Evolutionary conservation across 1,140 invertebrate species (phyloP).

Genomic region (Anastrepha obliqua): DNA sequence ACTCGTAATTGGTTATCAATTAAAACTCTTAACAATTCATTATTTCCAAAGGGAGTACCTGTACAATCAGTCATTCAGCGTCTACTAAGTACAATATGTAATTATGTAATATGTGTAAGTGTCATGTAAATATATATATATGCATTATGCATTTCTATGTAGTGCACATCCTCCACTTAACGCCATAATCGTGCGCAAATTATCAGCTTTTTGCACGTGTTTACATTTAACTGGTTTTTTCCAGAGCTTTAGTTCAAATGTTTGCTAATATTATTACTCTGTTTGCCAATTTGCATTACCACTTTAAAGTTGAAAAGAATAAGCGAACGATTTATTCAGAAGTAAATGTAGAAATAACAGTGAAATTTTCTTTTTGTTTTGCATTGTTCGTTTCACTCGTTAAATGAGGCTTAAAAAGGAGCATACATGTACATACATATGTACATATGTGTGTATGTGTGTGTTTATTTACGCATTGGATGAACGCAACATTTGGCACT

Average conservation of each 20-base stretch:
- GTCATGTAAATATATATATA: not conserved
- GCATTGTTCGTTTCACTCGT: not conserved
- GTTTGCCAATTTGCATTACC: slow-evolving; percentile 2
- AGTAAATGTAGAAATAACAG: not conserved
- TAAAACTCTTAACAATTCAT: too few relatives aligned
- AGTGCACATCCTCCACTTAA: not conserved
- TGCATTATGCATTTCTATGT: not conserved
- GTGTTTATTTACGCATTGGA: too few relatives aligned
- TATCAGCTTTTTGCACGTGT: not conserved
- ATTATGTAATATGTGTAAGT: not conserved
- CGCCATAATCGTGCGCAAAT: not conserved
- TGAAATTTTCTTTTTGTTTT: not conserved
- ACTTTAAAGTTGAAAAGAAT: not conserved
- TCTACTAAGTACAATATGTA: not conserved
- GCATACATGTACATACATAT: not conserved
- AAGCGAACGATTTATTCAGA: not conserved
- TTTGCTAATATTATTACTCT: not conserved
- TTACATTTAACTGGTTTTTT: slow-evolving; percentile 29
- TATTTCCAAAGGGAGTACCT: too few relatives aligned
- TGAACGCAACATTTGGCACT: not conserved
- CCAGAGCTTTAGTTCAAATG: slow-evolving; percentile 40
- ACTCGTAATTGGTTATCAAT: too few relatives aligned
- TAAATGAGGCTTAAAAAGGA: not conserved
- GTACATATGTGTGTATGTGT: too few relatives aligned
- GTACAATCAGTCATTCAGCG: not conserved